phyloP scores from a whole-genome alignment of 2,888 invertebrate genomes.

The Drosophila leonis region DNA sequence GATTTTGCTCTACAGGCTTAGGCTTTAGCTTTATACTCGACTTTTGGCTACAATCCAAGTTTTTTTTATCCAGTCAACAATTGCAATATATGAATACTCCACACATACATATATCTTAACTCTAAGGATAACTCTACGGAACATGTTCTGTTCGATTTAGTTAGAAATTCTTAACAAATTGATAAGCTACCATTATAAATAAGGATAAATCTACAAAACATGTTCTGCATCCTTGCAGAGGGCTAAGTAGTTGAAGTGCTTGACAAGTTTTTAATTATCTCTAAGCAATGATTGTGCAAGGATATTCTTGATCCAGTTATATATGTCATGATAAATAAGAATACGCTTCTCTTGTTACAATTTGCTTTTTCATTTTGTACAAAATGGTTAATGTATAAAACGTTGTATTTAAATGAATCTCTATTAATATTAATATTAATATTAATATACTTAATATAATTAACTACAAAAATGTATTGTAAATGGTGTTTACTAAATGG shows the following conservation, averaged over 20 bases:
- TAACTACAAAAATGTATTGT: slow-evolving; percentile 60
- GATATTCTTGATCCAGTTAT: slow-evolving; percentile 30
- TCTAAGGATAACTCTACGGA: not conserved
- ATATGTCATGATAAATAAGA: slow-evolving; percentile 44
- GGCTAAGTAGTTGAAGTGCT: no score
- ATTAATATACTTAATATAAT: slow-evolving; percentile 60
- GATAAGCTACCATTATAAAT: slow-evolving; percentile 1
- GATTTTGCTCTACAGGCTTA: slow-evolving; percentile 53
- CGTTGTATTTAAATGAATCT: slow-evolving; percentile 71
- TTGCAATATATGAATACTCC: slow-evolving; percentile 17
- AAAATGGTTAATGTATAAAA: slow-evolving; percentile 71
- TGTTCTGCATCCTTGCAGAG: not conserved
- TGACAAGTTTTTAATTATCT: not conserved
- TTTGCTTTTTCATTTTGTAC: slow-evolving; percentile 58
- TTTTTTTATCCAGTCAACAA: slow-evolving; percentile 36
- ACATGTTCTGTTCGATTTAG: not conserved
- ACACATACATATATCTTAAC: not conserved
- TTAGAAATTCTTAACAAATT: not conserved
- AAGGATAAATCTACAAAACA: not conserved
- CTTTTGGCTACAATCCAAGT: slow-evolving; percentile 8
- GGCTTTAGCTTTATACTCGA: not conserved
- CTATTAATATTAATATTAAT: slow-evolving; percentile 53
- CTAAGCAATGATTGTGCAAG: slow-evolving; percentile 11
- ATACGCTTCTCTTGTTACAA: slow-evolving; percentile 65
- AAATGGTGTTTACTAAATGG: slow-evolving; percentile 60